Conservation (phyloP, 2,797 vertebrate genomes). For the Petrocephalus sullivani region DNA sequence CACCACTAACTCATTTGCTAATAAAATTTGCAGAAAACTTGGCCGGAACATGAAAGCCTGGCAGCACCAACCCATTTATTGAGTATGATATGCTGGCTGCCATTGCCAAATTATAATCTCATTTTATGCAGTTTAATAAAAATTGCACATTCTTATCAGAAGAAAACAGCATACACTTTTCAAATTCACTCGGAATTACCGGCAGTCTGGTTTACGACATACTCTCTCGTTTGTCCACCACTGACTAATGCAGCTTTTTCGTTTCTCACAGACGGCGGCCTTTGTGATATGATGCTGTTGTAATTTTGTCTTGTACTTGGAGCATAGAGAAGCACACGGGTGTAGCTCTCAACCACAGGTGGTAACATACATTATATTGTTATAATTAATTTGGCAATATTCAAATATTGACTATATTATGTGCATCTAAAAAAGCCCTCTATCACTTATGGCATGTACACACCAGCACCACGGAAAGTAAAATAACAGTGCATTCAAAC, state of each 20-base stretch:
- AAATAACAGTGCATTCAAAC: neutral
- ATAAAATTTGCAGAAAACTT: slow-evolving; percentile 53
- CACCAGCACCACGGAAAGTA: neutral
- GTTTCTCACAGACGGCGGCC: neutral
- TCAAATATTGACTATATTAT: neutral
- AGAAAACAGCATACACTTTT: slow-evolving; percentile 52
- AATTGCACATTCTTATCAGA: slow-evolving; percentile 60
- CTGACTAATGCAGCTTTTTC: neutral
- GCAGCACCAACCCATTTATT: slow-evolving; percentile 60
- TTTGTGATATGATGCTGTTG: neutral
- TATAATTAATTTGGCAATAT: neutral
- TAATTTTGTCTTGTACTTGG: neutral
- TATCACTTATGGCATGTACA: neutral
- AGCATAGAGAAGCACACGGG: neutral
- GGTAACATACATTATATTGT: neutral
- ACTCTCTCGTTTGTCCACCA: neutral
- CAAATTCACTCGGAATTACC: slow-evolving; percentile 46
- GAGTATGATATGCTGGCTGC: slow-evolving; percentile 52
- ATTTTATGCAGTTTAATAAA: slow-evolving; percentile 60
- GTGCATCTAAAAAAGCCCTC: neutral
- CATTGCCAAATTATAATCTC: slow-evolving; percentile 61
- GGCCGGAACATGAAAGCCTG: slow-evolving; percentile 55
- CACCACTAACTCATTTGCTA: slow-evolving; percentile 45
- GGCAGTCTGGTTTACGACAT: slow-evolving; percentile 38
- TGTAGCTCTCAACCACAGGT: neutral